Conservation (phyloP, 2,113 vertebrate species). For the Neomonachus schauinslandi region DNA sequence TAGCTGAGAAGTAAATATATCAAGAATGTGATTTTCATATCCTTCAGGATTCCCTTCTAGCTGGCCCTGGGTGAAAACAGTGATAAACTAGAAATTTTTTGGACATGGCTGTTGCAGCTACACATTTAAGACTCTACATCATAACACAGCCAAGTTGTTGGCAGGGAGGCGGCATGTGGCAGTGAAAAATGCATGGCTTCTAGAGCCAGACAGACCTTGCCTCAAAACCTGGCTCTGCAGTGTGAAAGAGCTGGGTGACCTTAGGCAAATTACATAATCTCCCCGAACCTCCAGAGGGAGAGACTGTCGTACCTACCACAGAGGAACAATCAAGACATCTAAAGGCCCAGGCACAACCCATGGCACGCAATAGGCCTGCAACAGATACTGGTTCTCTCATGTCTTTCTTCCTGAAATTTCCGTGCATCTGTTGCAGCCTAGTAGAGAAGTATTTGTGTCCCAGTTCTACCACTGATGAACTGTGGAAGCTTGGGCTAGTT, state of each 20-base stretch:
- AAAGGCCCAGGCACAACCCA: background rate
- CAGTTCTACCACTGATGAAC: background rate
- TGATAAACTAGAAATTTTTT: constrained; percentile 7
- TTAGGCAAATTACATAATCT: background rate
- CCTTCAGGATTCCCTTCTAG: background rate
- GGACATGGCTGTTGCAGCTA: background rate
- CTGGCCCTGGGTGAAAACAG: background rate
- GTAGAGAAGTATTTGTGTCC: background rate
- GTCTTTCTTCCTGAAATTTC: background rate
- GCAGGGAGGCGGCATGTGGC: background rate
- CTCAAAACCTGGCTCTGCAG: background rate
- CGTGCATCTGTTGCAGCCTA: background rate
- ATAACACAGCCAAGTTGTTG: background rate
- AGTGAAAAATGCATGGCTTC: background rate
- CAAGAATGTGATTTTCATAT: constrained; percentile 51
- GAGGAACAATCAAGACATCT: background rate
- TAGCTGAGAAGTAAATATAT: background rate
- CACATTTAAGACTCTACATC: constrained; percentile 1
- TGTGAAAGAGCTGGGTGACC: background rate
- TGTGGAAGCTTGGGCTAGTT: background rate
- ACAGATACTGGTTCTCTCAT: background rate
- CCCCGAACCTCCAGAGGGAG: background rate
- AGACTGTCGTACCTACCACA: background rate
- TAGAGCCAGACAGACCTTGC: background rate
- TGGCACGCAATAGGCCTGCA: background rate